Evolutionary conservation across 35 echinoderm and acorn worm genomes (phyloP), one percentile per base, ranked within the genome.

Genomic region (Apostichopus parvimensis): DNA sequence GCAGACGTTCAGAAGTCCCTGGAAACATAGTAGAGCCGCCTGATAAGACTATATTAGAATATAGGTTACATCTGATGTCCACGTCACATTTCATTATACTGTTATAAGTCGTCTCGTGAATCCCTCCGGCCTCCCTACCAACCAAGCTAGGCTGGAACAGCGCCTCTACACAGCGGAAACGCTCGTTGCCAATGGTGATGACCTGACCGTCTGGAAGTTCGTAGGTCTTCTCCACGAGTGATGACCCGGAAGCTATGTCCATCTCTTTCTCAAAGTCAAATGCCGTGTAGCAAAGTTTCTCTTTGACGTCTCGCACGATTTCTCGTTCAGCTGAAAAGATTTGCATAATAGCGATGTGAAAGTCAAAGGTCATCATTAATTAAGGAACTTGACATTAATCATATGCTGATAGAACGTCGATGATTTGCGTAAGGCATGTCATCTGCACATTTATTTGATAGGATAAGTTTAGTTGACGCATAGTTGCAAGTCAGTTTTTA

Each of bases 221-320:
- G 53, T 98, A 95, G 66, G 83, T 93, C 75, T 95, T 95, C 54
- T 98, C 89, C 13, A 93, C 77, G 12, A 92, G 93, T 56, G 93
- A 93, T 52, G 91, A 93, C 13, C 66, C 77, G 23, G 96, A 92
- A 79, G 96, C 88, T 52, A 94, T 92, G 23, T 93, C 77, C 94
- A 95, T 98, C 84, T 98, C 96, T 77, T 98, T 83, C 77, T 98
- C 96, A 45, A 93, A 98, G 65, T 98, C 96, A 55, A 95, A 77
- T 1, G 96, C 94, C 53, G 94, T 94, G 22, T 98, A 98, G 84
- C 92, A 93, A 93, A 98, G 88, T 57, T 98, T 98, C 56, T 98
- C 96, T 77, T 98, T 98, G 94, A 98, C 93, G 59, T 98, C 96
- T 80, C 96, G 91, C 3, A 98, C 96, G 77, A 98, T 98, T 95